Evolutionary conservation across 2,888 invertebrate genomes (phyloP), one percentile per base, ranked within the genome.

Genomic region (Linnaemya tessellans): DNA sequence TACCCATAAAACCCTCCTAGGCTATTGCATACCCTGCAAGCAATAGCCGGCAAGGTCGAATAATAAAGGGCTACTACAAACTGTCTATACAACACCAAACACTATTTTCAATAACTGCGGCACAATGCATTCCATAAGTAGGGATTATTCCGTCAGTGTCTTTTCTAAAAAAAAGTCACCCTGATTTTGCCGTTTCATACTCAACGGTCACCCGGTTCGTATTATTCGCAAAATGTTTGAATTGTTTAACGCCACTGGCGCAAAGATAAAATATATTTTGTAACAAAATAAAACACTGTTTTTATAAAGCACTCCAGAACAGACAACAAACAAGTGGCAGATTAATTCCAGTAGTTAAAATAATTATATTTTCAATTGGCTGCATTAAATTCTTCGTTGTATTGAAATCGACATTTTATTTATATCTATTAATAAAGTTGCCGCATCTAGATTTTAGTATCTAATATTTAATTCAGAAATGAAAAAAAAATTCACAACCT

Each of bases 271-370:
- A 46, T 13, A 11, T 25, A 46, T 67, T 56, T 58, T 15, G n/a
- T 46, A 25, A 56, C 35, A 18, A 46, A 65, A 30, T 51, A 15
- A 15, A 10, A 60, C 9, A 1, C 15, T 54, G 8, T 71, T n/a
- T 25, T n/a, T 46, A 65, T 9, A 25, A 65, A 43, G 2, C 18
- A 20, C 38, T 38, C 38, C 11, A 38, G 4, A 18, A 60, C 35
- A 18, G 18, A 60, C 38, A 58, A 77, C 67, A 68, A 58, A 77
- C 67, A 68, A 78, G 49, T 51, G 60, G 35, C 68, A 58, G 30
- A 35, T 78, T 68, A 51, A 60, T 49, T 78, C 41, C 67, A 22
- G 25, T 25, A 62, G 65, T 56, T 20, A 38, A 60, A 58, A 38
- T 30, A 30, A 38, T 18, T 41, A 9, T 8, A 22, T 51, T 74